Evolutionary conservation across 1,140 invertebrate species (phyloP), one percentile per base, ranked within the genome.

Genomic region (Calosoma granatense): DNA sequence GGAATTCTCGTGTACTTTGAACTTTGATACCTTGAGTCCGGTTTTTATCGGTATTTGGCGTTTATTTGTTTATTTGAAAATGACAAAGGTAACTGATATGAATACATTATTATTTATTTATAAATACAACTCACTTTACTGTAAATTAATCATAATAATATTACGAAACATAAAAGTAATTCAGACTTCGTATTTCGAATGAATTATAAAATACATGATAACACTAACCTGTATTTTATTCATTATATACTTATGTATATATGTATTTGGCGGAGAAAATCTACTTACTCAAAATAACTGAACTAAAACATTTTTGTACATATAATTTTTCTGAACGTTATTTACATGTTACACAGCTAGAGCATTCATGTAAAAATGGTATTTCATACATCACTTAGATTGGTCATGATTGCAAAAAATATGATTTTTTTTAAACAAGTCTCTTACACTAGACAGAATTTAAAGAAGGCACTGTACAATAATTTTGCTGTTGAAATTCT

Each of bases 391-490:
- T 47, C 14, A 6, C 26, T 30, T 47, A 12, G 41, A 12, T 47
- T 47, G 41, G 41, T 47, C 41, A 47, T 47, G 41, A 12, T 11
- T 47, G 41, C 41, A 47, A 47, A 47, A 47, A 47, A 47, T 47
- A 47, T 47, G 6, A 47, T 47, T 36, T n/a, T 36, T 36, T 17
- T 47, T 17, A 47, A 47, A 47, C 41, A 47, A 47, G 9, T 17
- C 9, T 11, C 41, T 47, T 47, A 47, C 17, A 47, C 17, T 47
- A 47, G 41, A 47, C 41, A 47, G 41, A 47, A 47, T 47, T 47
- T 17, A 47, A 47, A 47, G 41, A 47, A 47, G 41, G 41, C 41
- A 47, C 41, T 47, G 41, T 47, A 47, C 41, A 47, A 47, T 47
- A 47, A 47, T 47, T 9, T 47, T 47, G 41, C 41, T 6, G 41